A percentile compares a stretch with the other conserved stretches of the same genome.
phyloP scores from a whole-genome alignment of 1,140 invertebrate genomes.

The Pinna nobilis region DNA sequence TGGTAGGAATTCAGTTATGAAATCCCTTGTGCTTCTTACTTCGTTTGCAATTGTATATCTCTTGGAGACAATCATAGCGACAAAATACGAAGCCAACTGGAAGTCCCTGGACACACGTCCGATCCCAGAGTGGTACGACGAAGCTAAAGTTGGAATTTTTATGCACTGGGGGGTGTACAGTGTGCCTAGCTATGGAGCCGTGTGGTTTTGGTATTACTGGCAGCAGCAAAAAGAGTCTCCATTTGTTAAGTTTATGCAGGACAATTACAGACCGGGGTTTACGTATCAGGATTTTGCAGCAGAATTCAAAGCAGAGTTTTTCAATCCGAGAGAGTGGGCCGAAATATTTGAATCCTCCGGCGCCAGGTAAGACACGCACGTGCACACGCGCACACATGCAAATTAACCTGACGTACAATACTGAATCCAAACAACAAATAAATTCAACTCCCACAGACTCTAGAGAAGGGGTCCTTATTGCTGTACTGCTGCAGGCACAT shows the following conservation, averaged over 20 bases:
- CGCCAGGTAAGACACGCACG: too few species aligned
- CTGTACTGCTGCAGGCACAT: too few species aligned
- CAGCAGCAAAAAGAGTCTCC: constrained; percentile 18
- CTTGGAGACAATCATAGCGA: too few species aligned
- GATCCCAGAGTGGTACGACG: constrained; percentile 73
- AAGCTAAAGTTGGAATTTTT: constrained; percentile 73
- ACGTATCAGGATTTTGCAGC: constrained; percentile 65
- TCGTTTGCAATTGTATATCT: too few species aligned
- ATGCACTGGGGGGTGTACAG: constrained; percentile 65
- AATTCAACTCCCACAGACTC: too few species aligned
- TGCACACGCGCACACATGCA: too few species aligned
- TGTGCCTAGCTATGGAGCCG: constrained; percentile 58
- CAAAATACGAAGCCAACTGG: constrained; percentile 66
- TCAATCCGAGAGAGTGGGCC: constrained; percentile 53
- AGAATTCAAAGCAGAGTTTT: constrained; percentile 60
- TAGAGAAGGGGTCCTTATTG: too few species aligned
- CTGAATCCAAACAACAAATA: too few species aligned
- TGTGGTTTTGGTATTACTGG: constrained; percentile 70
- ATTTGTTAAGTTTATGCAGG: constrained; percentile 62
- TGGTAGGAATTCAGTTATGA: too few species aligned
- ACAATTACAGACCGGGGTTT: constrained; percentile 65
- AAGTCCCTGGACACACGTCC: constrained; percentile 72
- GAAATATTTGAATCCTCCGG: constrained; percentile 53
- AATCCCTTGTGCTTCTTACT: too few species aligned
- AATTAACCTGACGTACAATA: too few species aligned